Evolutionary conservation across 2,888 invertebrate species (phyloP).

Genomic region (Trichacis sp.): DNA sequence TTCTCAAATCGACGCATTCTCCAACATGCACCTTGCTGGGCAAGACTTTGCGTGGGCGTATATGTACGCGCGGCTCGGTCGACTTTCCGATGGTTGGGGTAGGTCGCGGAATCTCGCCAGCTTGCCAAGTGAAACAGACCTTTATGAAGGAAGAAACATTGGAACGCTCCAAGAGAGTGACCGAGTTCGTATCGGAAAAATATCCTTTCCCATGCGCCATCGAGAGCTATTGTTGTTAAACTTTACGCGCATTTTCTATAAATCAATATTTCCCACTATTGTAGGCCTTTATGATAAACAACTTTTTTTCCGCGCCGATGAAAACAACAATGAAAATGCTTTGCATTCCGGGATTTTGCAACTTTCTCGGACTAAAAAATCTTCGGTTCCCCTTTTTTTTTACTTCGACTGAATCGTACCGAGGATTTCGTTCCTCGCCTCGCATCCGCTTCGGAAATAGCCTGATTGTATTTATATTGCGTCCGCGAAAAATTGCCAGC

Average conservation of each 20-base stretch:
- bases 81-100: constrained; percentile 25
- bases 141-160: constrained; percentile 2
- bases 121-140: neutral
- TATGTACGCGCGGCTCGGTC: constrained; percentile 10
- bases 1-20: constrained; percentile 40
- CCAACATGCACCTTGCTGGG: constrained; percentile 36
- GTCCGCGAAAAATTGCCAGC: no score
- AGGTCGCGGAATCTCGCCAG: constrained; percentile 25
- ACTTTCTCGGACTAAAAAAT: no score
- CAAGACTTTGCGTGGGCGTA: no score
- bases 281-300: no score
- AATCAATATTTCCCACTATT: neutral
- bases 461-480: no score
- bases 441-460: no score
- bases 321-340: neutral
- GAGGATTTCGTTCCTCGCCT: no score
- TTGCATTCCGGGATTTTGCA: neutral
- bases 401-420: no score
- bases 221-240: constrained; percentile 1
- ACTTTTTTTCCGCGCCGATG: no score
- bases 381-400: no score
- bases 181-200: neutral
- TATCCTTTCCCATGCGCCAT: neutral
- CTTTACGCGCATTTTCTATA: neutral
- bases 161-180: neutral